These are phyloP conservation scores for Proteles cristata DNA, from an alignment of 2,113 vertebrate species.

Conservation along the genomic window DNA sequence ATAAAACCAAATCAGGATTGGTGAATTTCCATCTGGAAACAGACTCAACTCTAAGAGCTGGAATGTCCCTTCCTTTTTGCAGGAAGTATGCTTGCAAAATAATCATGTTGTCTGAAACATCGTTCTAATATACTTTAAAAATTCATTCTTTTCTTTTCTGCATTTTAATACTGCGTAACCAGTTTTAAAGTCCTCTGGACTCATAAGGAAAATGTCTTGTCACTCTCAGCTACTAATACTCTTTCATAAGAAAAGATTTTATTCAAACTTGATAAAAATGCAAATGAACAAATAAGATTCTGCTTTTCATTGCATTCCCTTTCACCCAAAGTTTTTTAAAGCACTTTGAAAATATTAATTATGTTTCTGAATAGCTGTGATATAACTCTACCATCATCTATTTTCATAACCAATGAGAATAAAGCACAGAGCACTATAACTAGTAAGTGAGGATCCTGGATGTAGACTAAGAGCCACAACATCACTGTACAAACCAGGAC, in stretches of 20 bases:
- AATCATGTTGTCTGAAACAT: background rate
- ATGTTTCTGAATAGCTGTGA: slow-evolving; percentile 26
- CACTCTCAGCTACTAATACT: slow-evolving; percentile 33
- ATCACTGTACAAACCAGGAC: background rate
- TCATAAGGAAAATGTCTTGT: slow-evolving; percentile 38
- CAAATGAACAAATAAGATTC: slow-evolving; percentile 36
- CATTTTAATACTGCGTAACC: slow-evolving; percentile 25
- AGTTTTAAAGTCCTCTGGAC: slow-evolving; percentile 17
- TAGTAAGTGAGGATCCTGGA: background rate
- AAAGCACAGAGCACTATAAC: slow-evolving; percentile 7
- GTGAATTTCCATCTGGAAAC: background rate
- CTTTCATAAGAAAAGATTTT: slow-evolving; percentile 41
- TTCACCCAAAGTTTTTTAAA: slow-evolving; percentile 31
- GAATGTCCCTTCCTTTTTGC: background rate
- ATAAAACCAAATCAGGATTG: background rate
- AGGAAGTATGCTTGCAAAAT: background rate
- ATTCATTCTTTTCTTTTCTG: background rate
- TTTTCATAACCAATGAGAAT: slow-evolving; percentile 3
- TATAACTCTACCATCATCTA: background rate
- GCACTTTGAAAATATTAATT: slow-evolving; percentile 53
- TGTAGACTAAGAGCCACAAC: background rate
- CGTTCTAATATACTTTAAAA: slow-evolving; percentile 14
- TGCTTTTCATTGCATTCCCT: slow-evolving; percentile 7
- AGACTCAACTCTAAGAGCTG: background rate
- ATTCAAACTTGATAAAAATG: slow-evolving; percentile 62